Evolutionary conservation across 2,113 vertebrate genomes (phyloP).

Genomic region (Rhadina sibilatrix): DNA sequence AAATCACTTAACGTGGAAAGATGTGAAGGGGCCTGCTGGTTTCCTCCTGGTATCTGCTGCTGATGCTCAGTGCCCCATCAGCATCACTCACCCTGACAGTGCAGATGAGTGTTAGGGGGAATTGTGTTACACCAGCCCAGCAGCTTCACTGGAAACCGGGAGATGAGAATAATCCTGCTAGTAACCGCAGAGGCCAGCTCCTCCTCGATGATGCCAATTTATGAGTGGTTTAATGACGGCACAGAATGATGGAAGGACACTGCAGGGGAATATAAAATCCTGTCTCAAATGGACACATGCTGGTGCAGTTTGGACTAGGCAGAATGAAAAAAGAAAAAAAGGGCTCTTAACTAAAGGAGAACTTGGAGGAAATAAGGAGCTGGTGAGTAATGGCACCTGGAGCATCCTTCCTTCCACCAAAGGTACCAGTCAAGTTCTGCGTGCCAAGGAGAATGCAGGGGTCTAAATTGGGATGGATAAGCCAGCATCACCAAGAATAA

Average conservation of each 20-base stretch:
- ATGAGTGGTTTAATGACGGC: not conserved
- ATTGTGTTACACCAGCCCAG: not conserved
- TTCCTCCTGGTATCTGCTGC: not conserved
- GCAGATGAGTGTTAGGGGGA: not conserved
- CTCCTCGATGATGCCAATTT: not conserved
- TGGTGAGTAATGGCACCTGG: not conserved
- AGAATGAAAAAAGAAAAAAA: not conserved
- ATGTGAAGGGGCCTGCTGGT: not conserved
- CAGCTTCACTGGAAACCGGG: not conserved
- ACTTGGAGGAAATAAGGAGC: not conserved
- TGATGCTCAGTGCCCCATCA: not conserved
- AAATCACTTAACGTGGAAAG: not conserved
- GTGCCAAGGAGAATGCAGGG: not conserved
- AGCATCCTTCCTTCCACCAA: not conserved
- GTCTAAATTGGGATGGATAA: not conserved
- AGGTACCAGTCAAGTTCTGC: not conserved
- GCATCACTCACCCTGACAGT: not conserved
- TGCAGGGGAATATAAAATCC: not conserved
- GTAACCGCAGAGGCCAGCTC: not conserved
- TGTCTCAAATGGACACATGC: not conserved
- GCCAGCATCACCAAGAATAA: not conserved
- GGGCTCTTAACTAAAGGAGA: not conserved
- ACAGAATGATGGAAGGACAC: not conserved
- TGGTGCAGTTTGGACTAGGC: not conserved
- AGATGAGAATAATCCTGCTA: slow-evolving; percentile 32